phyloP scores from a whole-genome alignment of 2,888 invertebrate species.

The Catocala fraxini region DNA sequence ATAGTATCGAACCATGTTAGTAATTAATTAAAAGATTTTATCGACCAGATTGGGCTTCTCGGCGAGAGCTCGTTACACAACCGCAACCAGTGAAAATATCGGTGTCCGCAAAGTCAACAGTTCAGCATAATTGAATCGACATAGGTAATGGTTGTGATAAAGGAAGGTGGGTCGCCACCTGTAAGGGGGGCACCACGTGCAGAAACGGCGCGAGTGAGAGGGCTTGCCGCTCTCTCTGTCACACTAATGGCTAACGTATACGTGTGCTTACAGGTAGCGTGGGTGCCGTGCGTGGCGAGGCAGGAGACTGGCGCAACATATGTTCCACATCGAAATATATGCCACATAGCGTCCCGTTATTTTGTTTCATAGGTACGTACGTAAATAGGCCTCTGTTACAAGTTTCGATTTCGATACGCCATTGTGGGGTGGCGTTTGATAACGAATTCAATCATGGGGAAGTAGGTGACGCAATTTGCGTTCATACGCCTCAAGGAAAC shows the following conservation, averaged over 20 bases:
- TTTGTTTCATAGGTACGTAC: conserved; percentile 67
- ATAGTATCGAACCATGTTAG: conserved; percentile 21
- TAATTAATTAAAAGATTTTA: conserved; percentile 66
- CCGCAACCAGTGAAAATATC: conserved; percentile 63
- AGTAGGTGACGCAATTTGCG: conserved; percentile 55
- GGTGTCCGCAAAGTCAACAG: conserved; percentile 73
- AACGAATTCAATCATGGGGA: conserved; percentile 73
- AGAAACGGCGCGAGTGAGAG: conserved; percentile 43
- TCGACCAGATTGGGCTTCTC: conserved; percentile 52
- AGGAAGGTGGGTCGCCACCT: conserved; percentile 58
- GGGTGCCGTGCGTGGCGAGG: conserved; percentile 50
- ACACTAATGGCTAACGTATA: conserved; percentile 58
- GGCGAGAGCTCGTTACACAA: conserved; percentile 45
- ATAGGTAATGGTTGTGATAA: conserved; percentile 67
- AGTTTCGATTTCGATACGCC: conserved; percentile 64
- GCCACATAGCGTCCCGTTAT: conserved; percentile 56
- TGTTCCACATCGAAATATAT: conserved; percentile 61
- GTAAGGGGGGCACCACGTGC: conserved; percentile 62
- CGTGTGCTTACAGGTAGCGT: conserved; percentile 56
- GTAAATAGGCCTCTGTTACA: conserved; percentile 66
- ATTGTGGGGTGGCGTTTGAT: conserved; percentile 63
- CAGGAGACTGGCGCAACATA: conserved; percentile 56
- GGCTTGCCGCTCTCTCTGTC: conserved; percentile 45
- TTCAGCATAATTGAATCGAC: conserved; percentile 79
- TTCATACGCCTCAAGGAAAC: conserved; percentile 41